Percentiles rank a stretch among this genome's conserved stretches.
phyloP scores from a whole-genome alignment of 2,113 vertebrate genomes.

The Syngnathus typhle region DNA sequence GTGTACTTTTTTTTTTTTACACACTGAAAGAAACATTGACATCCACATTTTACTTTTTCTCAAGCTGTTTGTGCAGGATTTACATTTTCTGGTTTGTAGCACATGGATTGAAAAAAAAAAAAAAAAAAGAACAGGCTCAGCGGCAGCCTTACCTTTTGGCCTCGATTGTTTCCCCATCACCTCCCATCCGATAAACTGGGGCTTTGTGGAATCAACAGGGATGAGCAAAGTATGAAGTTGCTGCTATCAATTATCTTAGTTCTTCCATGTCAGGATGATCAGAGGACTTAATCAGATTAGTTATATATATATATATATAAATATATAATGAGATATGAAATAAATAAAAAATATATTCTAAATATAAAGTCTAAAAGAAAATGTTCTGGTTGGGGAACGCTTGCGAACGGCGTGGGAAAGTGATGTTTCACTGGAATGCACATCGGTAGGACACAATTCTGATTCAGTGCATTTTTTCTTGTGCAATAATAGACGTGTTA shows the following conservation, averaged over 20 bases:
- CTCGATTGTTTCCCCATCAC: neutral
- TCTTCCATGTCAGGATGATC: slow-evolving; percentile 77
- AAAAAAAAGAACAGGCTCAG: neutral
- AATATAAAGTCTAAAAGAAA: slow-evolving; percentile 23
- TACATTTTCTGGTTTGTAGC: slow-evolving; percentile 56
- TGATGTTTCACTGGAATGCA: slow-evolving; percentile 88
- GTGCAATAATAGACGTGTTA: slow-evolving; percentile 91
- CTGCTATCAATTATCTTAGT: slow-evolving; percentile 85
- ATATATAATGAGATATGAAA: slow-evolving; percentile 49
- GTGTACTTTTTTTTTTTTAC: slow-evolving; percentile 52
- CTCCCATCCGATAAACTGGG: slow-evolving; percentile 75
- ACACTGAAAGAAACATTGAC: slow-evolving; percentile 77
- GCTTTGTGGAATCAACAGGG: slow-evolving; percentile 98
- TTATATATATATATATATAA: slow-evolving; percentile 4
- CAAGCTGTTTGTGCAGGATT: slow-evolving; percentile 79
- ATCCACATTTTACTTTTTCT: slow-evolving; percentile 74
- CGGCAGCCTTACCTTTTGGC: neutral
- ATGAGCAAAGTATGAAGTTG: slow-evolving; percentile 99
- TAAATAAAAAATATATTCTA: slow-evolving; percentile 48
- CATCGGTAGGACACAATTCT: slow-evolving; percentile 87
- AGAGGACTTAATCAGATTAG: slow-evolving; percentile 48
- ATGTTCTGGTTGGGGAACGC: slow-evolving; percentile 37
- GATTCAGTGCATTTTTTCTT: slow-evolving; percentile 86
- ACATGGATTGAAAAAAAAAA: slow-evolving; percentile 62
- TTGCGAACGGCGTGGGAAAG: slow-evolving; percentile 76